phyloP scores from a whole-genome alignment of 2,797 vertebrate genomes.

The Urophycis tenuis region DNA sequence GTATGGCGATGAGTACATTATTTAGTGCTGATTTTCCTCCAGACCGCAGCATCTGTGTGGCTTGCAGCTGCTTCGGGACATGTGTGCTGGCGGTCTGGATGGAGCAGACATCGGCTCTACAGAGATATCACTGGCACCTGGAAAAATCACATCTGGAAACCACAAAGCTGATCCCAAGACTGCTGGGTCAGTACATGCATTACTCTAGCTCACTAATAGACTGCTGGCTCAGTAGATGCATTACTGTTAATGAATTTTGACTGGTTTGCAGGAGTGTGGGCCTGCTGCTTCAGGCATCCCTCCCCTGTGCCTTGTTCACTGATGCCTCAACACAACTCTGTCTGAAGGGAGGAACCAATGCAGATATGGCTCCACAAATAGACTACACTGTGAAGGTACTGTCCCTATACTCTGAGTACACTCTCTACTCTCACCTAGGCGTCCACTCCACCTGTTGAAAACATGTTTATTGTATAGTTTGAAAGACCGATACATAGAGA shows the following conservation, averaged over 20 bases:
- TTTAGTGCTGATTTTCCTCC: constrained; percentile 5
- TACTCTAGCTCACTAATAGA: no score
- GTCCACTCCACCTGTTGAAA: no score
- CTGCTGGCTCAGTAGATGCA: no score
- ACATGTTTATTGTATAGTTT: no score
- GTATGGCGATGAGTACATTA: not conserved
- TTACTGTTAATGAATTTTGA: not conserved
- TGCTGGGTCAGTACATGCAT: not conserved
- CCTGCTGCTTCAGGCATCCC: constrained; percentile 86
- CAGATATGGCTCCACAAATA: constrained; percentile 97
- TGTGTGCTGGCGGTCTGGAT: constrained; percentile 83
- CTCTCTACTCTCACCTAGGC: no score
- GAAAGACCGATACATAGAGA: no score
- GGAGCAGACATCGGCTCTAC: constrained; percentile 86
- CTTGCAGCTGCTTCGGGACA: constrained; percentile 82
- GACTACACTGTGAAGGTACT: constrained; percentile 88
- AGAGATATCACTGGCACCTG: constrained; percentile 81
- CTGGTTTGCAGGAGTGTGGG: constrained; percentile 80
- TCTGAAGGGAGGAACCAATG: constrained; percentile 93
- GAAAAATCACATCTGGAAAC: constrained; percentile 81
- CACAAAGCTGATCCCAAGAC: constrained; percentile 85
- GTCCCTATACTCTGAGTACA: not conserved
- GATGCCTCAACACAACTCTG: constrained; percentile 78
- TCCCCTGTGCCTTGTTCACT: constrained; percentile 86
- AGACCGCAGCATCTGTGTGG: constrained; percentile 95